A percentile compares a stretch with the other conserved stretches of the same genome.
phyloP scores from a whole-genome alignment of 2,888 invertebrate species.

The Acanthoscelides obtectus region DNA sequence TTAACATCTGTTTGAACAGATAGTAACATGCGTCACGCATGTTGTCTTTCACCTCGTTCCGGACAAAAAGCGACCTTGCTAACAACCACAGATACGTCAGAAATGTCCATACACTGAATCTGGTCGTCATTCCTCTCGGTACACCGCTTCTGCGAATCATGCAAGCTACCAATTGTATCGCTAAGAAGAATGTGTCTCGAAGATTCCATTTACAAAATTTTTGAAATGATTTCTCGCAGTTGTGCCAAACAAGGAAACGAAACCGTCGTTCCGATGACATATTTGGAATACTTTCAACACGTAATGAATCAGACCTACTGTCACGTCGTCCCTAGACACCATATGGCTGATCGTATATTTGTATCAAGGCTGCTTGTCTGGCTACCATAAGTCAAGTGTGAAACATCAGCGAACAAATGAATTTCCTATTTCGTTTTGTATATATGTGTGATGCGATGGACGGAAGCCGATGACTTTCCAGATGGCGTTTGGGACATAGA shows the following conservation, averaged over 20 bases:
- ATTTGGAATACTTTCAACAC: background rate
- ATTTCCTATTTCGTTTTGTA: background rate
- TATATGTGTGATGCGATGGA: background rate
- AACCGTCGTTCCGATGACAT: background rate
- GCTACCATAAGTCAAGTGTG: background rate
- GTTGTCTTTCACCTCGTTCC: too few species aligned
- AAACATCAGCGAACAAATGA: background rate
- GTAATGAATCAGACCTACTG: background rate
- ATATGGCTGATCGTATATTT: background rate
- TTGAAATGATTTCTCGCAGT: background rate
- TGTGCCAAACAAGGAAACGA: background rate
- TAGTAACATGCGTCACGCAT: too few species aligned
- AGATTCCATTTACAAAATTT: background rate
- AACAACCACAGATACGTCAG: too few species aligned
- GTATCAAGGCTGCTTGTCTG: background rate
- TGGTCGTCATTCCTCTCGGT: background rate
- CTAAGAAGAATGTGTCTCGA: background rate
- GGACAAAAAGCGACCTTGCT: too few species aligned
- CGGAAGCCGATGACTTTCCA: background rate
- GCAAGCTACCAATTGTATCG: background rate
- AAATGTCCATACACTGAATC: too few species aligned
- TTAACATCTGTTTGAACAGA: too few species aligned
- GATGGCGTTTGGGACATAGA: background rate
- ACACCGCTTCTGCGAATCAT: background rate
- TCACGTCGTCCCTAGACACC: background rate